phyloP scores from a whole-genome alignment of 2,113 vertebrate genomes.

The Sinocyclocheilus anshuiensis region DNA sequence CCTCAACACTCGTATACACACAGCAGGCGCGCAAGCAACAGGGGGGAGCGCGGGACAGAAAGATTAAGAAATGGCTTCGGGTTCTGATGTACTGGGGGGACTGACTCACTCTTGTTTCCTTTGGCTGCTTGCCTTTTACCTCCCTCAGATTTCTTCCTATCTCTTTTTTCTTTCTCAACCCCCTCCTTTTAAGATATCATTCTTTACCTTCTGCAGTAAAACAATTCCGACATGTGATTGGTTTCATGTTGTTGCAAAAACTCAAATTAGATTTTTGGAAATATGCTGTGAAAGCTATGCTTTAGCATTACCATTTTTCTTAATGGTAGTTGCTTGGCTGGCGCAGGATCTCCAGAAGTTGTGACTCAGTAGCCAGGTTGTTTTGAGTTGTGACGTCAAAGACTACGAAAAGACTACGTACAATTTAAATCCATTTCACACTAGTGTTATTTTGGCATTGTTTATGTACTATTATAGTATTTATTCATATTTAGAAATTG shows the following conservation, averaged over 20 bases:
- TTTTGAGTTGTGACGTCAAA: background rate
- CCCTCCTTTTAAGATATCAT: background rate
- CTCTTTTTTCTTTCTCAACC: background rate
- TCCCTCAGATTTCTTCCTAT: background rate
- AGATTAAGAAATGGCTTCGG: slow-evolving; percentile 37
- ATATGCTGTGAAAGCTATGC: background rate
- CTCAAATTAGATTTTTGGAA: background rate
- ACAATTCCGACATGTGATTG: background rate
- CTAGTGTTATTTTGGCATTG: too few relatives aligned
- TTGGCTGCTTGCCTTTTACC: slow-evolving; percentile 11
- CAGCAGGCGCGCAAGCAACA: background rate
- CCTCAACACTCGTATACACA: slow-evolving; percentile 20
- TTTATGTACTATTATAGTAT: background rate
- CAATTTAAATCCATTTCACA: too few relatives aligned
- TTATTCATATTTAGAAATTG: background rate
- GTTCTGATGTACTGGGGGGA: slow-evolving; percentile 18
- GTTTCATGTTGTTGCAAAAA: background rate
- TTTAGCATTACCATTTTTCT: background rate
- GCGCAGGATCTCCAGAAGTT: background rate
- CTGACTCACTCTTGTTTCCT: slow-evolving; percentile 8
- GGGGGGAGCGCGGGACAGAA: background rate
- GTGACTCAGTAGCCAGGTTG: background rate
- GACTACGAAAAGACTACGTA: too few relatives aligned
- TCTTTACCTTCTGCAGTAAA: background rate
- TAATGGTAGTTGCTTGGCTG: background rate